Evolutionary conservation across 2,888 invertebrate genomes (phyloP), one percentile per base, ranked within the genome.

Genomic region (Ganaspis brasiliensis): DNA sequence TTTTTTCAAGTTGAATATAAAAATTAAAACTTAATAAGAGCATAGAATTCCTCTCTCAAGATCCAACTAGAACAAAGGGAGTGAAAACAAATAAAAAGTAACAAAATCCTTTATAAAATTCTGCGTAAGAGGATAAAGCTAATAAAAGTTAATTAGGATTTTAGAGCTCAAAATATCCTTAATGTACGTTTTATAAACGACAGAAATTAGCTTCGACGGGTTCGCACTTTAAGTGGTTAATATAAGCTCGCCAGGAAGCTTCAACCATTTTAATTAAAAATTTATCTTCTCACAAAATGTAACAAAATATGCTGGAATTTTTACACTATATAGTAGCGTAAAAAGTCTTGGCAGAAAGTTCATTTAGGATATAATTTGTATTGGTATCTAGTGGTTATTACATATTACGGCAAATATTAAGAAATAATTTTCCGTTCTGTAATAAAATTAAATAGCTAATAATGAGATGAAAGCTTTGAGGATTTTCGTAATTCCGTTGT

Each of bases 151-250:
- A 52, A 52, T 52, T 52, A 52, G 19, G 9, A 52, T 52, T 52
- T 52, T 52, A 52, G 16, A 52, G 52, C 52, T 52, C 52, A 19
- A 52, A 52, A 52, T 52, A 52, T 52, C 9, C 52, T 52, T 52
- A 52, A 52, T 52, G 52, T 52, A 52, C 52, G 19, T 52, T 52
- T 52, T 52, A 52, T 52, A 52, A 52, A 52, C 52, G 52, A 52
- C 52, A 19, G 52, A 52, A 52, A 52, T 52, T 52, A 52, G 52
- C 52, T 52, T 52, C 52, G 52, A 52, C 52, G 52, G 52, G 9
- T 19, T 52, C 52, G 52, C 52, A 52, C 52, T 52, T 19, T 52
- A 52, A 52, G 52, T 52, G 52, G 52, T 52, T 52, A 52, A 52
- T 52, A 52, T 52, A 52, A 52, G 52, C 52, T 52, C 19, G 19